A percentile compares a stretch with the other conserved stretches of the same genome.
These are phyloP conservation scores for Speoplatyrhinus poulsoni DNA, from an alignment of 2,113 vertebrate species.

Conservation along the genomic window DNA sequence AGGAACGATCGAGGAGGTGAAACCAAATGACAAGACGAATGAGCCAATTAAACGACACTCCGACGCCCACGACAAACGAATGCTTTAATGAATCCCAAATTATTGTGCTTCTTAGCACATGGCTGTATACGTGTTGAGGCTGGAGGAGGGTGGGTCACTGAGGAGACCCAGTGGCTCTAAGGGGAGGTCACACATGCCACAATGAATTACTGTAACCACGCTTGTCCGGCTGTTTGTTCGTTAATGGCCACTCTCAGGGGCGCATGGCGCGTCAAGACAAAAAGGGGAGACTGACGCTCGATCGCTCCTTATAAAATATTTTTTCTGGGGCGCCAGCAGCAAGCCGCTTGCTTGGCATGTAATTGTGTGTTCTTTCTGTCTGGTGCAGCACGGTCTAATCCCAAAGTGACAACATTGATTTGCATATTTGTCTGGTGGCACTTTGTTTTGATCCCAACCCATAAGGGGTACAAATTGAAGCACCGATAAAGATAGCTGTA, in stretches of 20 bases:
- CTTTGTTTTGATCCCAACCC: slow-evolving; percentile 29
- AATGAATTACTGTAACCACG: slow-evolving; percentile 60
- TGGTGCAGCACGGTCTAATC: slow-evolving; percentile 20
- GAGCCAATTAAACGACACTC: not conserved
- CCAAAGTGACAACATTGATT: slow-evolving; percentile 38
- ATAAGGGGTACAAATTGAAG: slow-evolving; percentile 10
- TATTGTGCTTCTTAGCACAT: not conserved
- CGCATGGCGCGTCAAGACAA: slow-evolving; percentile 33
- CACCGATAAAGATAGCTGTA: no score
- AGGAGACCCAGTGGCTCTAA: slow-evolving; percentile 38
- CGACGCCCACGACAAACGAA: not conserved
- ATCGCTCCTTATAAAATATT: slow-evolving; percentile 33
- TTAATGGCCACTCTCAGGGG: slow-evolving; percentile 59
- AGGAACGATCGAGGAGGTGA: not conserved
- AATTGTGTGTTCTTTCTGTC: slow-evolving; percentile 26
- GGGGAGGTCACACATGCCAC: slow-evolving; percentile 62
- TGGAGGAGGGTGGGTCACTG: slow-evolving; percentile 34
- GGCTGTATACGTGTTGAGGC: slow-evolving; percentile 8
- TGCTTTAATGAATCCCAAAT: not conserved
- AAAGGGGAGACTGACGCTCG: slow-evolving; percentile 37
- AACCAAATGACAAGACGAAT: not conserved
- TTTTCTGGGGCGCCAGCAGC: not conserved
- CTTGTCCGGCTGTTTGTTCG: slow-evolving; percentile 50
- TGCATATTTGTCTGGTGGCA: slow-evolving; percentile 34
- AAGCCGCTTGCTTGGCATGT: slow-evolving; percentile 18